Conservation (phyloP, 2,113 vertebrate genomes). For the Rhizomys pruinosus region DNA sequence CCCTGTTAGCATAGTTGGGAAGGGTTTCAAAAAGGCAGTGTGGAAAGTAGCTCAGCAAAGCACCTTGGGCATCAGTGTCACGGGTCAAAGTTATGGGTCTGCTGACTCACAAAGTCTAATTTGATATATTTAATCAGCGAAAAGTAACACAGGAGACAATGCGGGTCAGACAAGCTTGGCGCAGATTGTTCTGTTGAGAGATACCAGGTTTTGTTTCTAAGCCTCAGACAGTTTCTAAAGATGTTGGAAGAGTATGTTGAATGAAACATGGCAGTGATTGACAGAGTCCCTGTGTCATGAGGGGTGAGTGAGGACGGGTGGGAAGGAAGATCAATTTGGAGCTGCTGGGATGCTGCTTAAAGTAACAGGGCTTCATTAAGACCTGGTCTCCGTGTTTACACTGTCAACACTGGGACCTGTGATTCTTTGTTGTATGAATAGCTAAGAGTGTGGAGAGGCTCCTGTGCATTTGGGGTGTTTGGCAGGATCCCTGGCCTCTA, state of each 20-base stretch:
- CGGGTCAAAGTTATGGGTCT: rapidly evolving
- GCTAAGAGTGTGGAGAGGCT: neutral
- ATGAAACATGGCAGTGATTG: neutral
- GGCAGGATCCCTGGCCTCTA: neutral
- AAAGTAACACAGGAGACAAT: neutral
- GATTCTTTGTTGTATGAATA: neutral
- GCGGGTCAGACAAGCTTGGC: neutral
- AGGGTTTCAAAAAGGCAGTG: neutral
- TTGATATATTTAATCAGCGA: too few relatives aligned
- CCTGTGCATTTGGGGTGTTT: neutral
- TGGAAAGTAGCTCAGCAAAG: neutral
- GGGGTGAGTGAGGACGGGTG: neutral
- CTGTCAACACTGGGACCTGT: neutral
- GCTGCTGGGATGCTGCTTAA: rapidly evolving
- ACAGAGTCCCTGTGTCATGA: neutral
- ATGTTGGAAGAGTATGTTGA: neutral
- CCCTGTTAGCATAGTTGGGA: rapidly evolving
- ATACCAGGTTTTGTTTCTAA: neutral
- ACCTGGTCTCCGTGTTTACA: rapidly evolving
- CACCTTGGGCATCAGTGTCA: rapidly evolving
- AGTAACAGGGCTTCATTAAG: neutral
- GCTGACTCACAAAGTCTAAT: neutral
- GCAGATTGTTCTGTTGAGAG: neutral
- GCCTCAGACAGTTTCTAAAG: neutral
- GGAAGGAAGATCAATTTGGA: neutral